Evolutionary conservation across 2,888 invertebrate genomes (phyloP).

Genomic region (Antitype chi): DNA sequence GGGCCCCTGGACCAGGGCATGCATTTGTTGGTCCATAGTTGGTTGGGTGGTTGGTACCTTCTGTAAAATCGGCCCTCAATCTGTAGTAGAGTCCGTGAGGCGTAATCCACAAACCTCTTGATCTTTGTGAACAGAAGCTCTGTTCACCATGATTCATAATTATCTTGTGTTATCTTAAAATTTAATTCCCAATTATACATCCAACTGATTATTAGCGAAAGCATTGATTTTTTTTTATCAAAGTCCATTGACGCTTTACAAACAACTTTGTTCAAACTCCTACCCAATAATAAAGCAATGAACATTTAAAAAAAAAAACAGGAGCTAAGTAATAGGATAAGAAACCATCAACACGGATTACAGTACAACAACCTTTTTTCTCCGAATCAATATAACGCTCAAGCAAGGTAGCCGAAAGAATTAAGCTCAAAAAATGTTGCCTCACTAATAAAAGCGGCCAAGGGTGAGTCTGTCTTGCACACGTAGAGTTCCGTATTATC

Average conservation of each 20-base stretch:
- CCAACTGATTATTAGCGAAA: conserved; percentile 1
- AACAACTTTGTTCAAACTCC: conserved; percentile 7
- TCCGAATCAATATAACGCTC: conserved; percentile 56
- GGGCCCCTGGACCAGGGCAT: neutral
- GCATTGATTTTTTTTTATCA: conserved; percentile 12
- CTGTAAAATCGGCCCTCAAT: too few species aligned
- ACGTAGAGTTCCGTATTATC: neutral
- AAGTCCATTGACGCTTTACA: conserved; percentile 34
- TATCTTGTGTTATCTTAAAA: neutral
- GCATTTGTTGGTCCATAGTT: too few species aligned
- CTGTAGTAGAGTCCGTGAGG: neutral
- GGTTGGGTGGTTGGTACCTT: too few species aligned
- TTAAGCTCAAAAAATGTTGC: conserved; percentile 34
- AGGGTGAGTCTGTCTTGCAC: neutral
- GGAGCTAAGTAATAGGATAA: conserved; percentile 25
- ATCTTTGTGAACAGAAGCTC: neutral
- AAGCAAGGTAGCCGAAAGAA: conserved; percentile 59
- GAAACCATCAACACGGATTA: conserved; percentile 36
- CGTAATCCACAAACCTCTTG: neutral
- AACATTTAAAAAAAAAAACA: conserved; percentile 46
- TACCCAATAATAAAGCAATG: conserved; percentile 38
- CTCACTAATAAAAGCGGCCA: neutral
- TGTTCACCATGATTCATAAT: neutral
- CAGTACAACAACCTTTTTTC: conserved; percentile 51
- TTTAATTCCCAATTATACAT: conserved; percentile 2